Evolutionary conservation across 2,113 vertebrate genomes (phyloP), one percentile per base, ranked within the genome.

Genomic region (Myxocyprinus asiaticus): DNA sequence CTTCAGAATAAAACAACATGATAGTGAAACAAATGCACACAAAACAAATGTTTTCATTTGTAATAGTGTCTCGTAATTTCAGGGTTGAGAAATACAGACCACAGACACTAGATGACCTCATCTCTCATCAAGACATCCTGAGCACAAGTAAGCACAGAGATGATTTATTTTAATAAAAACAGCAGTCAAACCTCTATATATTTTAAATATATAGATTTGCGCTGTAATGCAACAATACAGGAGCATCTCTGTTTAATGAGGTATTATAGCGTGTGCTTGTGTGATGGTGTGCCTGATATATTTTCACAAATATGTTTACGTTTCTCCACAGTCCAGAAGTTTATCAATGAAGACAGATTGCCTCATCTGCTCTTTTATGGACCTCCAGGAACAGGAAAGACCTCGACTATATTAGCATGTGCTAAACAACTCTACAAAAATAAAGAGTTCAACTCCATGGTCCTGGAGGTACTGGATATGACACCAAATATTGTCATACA

Each of bases 71-170:
- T 48, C 4, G 17, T 17, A 2, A 9, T 59, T 82, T 42, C 78
- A 99, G 97, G 97, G 97, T 98, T 79, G 97, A 99, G 85, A 99
- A 98, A 77, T 99, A 99, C 88, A 94, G 97, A 74, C 97, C 97
- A 0, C 95, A 97, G 84, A 94, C 88, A 0, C 91, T 99, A 9
- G 92, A 92, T 70, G 97, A 98, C 67, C 89, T 99, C 85, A 97
- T 99, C 85, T 99, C 97, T 8, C 97, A 99, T 85, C 91, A 88
- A 87, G 97, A 99, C 77, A 97, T 99, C 80, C 89, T 98, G 48
- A 95, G 86, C 85, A 98, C 96, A 83, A 95, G 96, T 99, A 90
- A 93, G 93, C 86, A 56, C n/a, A 10, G 50, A 11, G 9, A 58
- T 58, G 9, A 4, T 4, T 55, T 10, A 11, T 11, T 53, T 4